A percentile compares a stretch with the other conserved stretches of the same genome.
phyloP scores from a whole-genome alignment of 2,797 vertebrate species.

The Furcifer pardalis region DNA sequence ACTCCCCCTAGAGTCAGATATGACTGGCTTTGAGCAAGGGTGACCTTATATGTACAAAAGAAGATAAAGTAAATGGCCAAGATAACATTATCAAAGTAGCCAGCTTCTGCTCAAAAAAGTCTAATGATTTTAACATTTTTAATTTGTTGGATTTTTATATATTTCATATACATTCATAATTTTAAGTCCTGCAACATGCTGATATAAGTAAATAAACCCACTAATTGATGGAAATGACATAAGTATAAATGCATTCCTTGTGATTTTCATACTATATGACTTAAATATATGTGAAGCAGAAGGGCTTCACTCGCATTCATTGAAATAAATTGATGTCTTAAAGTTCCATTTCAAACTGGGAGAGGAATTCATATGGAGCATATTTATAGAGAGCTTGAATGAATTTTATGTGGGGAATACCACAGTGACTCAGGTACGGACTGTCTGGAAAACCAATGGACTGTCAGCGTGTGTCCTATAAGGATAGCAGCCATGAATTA shows the following conservation, averaged over 20 bases:
- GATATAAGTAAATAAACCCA: no score
- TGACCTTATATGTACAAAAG: no score
- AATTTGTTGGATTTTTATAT: no score
- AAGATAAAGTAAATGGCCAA: no score
- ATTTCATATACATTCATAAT: no score
- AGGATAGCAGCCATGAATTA: neutral
- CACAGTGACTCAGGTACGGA: neutral
- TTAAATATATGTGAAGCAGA: neutral
- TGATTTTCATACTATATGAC: neutral
- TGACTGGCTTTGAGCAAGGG: no score
- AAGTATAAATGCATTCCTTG: neutral
- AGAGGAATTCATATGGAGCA: neutral
- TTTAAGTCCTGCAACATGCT: no score
- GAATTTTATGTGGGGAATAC: neutral
- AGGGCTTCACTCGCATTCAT: neutral
- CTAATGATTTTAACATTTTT: no score
- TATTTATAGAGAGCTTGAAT: neutral
- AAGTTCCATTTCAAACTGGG: neutral
- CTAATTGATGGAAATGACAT: neutral
- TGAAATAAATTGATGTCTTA: constrained; percentile 2
- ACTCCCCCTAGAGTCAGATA: no score
- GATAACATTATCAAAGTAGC: no score
- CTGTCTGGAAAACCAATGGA: neutral
- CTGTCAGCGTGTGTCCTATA: neutral
- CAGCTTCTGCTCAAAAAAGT: no score